A percentile compares a stretch with the other conserved stretches of the same genome.
These are phyloP conservation scores for Enteromius anoplus DNA, from an alignment of 2,797 vertebrate genomes.

Conservation along the genomic window DNA sequence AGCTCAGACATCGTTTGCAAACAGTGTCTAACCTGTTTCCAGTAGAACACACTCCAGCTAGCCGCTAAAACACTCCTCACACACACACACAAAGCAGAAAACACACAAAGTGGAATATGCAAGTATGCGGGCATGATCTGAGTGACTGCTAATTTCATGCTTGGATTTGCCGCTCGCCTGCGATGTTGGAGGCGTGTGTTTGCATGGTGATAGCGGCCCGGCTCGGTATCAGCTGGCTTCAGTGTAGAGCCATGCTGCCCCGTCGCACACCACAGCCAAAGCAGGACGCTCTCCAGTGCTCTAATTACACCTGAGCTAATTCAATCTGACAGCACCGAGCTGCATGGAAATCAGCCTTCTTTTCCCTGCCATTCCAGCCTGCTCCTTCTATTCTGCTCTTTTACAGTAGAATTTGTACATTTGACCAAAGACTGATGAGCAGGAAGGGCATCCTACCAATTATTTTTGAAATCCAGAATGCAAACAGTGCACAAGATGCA, in stretches of 20 bases:
- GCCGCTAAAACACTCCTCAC: slow-evolving; percentile 14
- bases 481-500: not conserved
- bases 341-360: slow-evolving; percentile 66
- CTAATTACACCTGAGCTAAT: slow-evolving; percentile 72
- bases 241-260: slow-evolving; percentile 54
- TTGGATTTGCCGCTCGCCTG: slow-evolving; percentile 55
- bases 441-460: not conserved
- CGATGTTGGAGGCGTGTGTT: slow-evolving; percentile 56
- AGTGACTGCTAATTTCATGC: slow-evolving; percentile 61
- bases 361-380: not conserved
- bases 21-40: not conserved
- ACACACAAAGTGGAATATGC: slow-evolving; percentile 56
- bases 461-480: not conserved
- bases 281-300: slow-evolving; percentile 61
- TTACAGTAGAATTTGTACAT: slow-evolving; percentile 7
- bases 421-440: not conserved
- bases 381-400: not conserved
- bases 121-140: slow-evolving; percentile 56
- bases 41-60: not conserved
- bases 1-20: not conserved
- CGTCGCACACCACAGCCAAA: slow-evolving; percentile 61
- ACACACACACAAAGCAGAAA: slow-evolving; percentile 39
- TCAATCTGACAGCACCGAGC: slow-evolving; percentile 72
- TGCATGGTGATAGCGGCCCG: slow-evolving; percentile 55
- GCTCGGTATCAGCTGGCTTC: slow-evolving; percentile 62